Conservation (phyloP, 2,888 invertebrate species). For the Ypsolopha scabrella region DNA sequence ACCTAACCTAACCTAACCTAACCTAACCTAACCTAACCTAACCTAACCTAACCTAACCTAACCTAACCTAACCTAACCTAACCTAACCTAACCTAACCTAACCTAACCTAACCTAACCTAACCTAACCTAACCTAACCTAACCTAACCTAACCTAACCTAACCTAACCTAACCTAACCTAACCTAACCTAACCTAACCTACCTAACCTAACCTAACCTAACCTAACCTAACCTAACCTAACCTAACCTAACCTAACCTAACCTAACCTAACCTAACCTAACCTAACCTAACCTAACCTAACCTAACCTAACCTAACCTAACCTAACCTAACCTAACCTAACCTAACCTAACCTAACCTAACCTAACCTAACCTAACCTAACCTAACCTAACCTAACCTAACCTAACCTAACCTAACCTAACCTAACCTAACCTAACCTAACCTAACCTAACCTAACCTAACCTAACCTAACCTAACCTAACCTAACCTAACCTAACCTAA, state of each 20-base stretch:
- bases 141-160: slow-evolving; percentile 4
- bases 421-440: slow-evolving; percentile 5
- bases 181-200: slow-evolving; percentile 1
- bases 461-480: slow-evolving; percentile 9
- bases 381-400: slow-evolving; percentile 6
- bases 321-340: slow-evolving; percentile 7
- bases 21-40: slow-evolving; percentile 2
- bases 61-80: slow-evolving; percentile 8
- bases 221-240: slow-evolving; percentile 7
- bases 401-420: slow-evolving; percentile 7
- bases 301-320: slow-evolving; percentile 8
- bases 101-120: slow-evolving; percentile 8
- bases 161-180: slow-evolving; percentile 4
- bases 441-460: slow-evolving; percentile 8
- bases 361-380: slow-evolving; percentile 7
- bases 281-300: slow-evolving; percentile 6
- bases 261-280: slow-evolving; percentile 7
- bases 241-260: slow-evolving; percentile 7
- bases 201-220: slow-evolving; percentile 5
- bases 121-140: slow-evolving; percentile 8
- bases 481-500: slow-evolving; percentile 9
- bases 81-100: slow-evolving; percentile 8
- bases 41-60: slow-evolving; percentile 8
- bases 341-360: slow-evolving; percentile 7
- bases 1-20: slow-evolving; percentile 1